Conservation (phyloP, 1,140 invertebrate genomes). For the Acromyrmex echinatior region DNA sequence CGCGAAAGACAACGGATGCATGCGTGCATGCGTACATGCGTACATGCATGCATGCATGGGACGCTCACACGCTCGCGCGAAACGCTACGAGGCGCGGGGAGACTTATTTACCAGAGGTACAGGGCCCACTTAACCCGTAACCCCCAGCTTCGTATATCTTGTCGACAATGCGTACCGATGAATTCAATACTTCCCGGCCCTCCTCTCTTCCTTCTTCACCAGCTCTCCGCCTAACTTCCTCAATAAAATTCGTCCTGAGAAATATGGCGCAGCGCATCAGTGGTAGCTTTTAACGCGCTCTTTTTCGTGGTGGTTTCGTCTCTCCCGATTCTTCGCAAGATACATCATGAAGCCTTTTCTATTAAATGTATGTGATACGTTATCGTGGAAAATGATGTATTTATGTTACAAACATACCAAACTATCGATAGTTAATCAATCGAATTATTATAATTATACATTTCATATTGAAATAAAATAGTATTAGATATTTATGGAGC, state of each 20-base stretch:
- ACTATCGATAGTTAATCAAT: background rate
- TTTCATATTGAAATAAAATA: no score
- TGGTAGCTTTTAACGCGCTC: conserved; percentile 66
- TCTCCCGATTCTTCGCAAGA: background rate
- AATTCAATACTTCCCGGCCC: conserved; percentile 74
- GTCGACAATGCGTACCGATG: conserved; percentile 78
- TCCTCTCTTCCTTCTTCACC: conserved; percentile 6
- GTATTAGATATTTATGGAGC: no score
- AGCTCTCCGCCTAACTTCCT: conserved; percentile 66
- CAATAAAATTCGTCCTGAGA: conserved; percentile 76
- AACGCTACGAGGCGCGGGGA: conserved; percentile 29
- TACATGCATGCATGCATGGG: conserved; percentile 11
- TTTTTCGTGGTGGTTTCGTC: conserved; percentile 1
- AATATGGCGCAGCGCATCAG: conserved; percentile 71
- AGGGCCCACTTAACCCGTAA: conserved; percentile 82
- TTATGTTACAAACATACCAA: background rate
- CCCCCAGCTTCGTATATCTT: conserved; percentile 81
- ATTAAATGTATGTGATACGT: background rate
- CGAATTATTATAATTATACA: no score
- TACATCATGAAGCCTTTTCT: background rate
- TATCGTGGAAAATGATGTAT: background rate
- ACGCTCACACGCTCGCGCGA: conserved; percentile 22
- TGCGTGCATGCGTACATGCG: background rate
- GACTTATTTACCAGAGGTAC: conserved; percentile 76
- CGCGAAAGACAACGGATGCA: conserved; percentile 60